Evolutionary conservation across 2,113 vertebrate species (phyloP), one percentile per base, ranked within the genome.

Genomic region (Tachuris rubrigastra): DNA sequence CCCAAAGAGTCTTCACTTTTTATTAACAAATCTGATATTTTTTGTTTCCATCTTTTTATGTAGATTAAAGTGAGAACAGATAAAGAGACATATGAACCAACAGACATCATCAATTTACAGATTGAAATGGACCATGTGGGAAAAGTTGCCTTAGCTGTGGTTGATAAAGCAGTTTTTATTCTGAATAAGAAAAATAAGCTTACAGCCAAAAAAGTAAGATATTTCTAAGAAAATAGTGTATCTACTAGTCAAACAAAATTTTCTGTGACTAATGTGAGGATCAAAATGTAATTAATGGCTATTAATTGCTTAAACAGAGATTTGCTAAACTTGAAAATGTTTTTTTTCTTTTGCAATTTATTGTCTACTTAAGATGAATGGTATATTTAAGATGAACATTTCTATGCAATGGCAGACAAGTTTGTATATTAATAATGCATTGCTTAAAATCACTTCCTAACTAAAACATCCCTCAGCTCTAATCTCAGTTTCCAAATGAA

Each of bases 111-210:
- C 42, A 77, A 80, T 12, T 91, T 97, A 44, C 13, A 49, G 46
- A 91, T 97, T 91, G 96, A 97, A 86, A 95, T 2, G 2, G 96
- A 96, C 23, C 93, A 96, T 14, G 81, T 3, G 0, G 96, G 93
- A 85, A 94, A 74, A 63, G 98, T 99, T 74, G 98, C 98, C 44
- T 89, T 99, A 94, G 97, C 98, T 71, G 98, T 86, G 50, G 98
- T 98, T 86, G 98, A 99, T 94, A 98, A 98, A 87, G 98, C 98
- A 62, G 93, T 99, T 79, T 98, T 98, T 33, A 97, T 97, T 69
- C 95, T 99, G 62, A 98, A 98, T 49, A 91, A 90, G 53, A 96
- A 98, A 71, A 98, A 98, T 78, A 98, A 98, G 91, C 97, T 99
- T 89, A 98, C 98, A 31, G 41, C 90, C 74, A 98, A 98, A 96